Evolutionary conservation across 2,113 vertebrate genomes (phyloP), one percentile per base, ranked within the genome.

Genomic region (Canis aureus): DNA sequence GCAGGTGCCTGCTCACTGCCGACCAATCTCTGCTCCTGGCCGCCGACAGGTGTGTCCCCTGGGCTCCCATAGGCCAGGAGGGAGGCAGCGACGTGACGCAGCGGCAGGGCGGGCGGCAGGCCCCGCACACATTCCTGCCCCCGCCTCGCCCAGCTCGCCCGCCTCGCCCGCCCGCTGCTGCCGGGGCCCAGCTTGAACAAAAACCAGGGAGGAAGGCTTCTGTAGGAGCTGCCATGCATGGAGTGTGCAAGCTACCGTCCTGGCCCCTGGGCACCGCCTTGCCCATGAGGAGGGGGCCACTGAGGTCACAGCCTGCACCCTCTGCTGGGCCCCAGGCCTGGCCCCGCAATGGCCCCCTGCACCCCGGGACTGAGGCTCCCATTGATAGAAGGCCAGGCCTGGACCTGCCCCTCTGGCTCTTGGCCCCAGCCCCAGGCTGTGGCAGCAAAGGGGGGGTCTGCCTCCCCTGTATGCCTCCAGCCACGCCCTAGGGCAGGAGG

Each of bases 41-140:
- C 98, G 97, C 98, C 98, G 96, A 98, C 99, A 99, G 99, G 99
- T 99, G 99, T 99, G 99, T 99, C 99, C 98, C 98, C 97, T 60
- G 83, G 97, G 91, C 97, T 85, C 98, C 97, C 98, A 99, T 99
- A 98, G 99, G 99, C 99, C 98, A 86, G 98, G 98, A 97, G 91
- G 35, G 90, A 97, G 94, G 92, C 83, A 3, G 82, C 66, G 8
- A 16, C 17, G 67, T 97, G 98, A 97, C 96, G 97, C 64, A 73
- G 86, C 27, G 1, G 53, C 32, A 43, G 92, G 97, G 93, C 87
- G 67, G 97, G 95, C 38, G 19, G 43, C 59, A 67, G 96, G 81
- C 96, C 89, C 89, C 15, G 32, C 89, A 66, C 87, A 35, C 95
- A 93, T 97, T 96, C 97, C 83, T 96, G 86, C 95, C 94, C 89